phyloP scores from a whole-genome alignment of 2,797 vertebrate species.

The Otolemur crassicaudatus region DNA sequence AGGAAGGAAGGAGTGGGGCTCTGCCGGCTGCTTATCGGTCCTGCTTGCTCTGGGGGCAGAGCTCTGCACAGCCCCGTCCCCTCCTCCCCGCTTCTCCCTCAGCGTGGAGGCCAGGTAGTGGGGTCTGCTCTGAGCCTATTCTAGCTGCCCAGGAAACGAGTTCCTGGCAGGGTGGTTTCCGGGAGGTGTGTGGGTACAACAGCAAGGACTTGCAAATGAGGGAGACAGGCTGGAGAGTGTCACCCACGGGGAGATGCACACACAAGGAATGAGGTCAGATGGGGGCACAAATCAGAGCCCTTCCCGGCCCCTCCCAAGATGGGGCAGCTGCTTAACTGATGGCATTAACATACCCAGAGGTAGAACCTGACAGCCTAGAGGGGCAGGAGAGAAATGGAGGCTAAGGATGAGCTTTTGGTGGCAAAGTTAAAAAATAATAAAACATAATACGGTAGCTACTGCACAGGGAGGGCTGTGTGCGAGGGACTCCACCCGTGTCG shows the following conservation, averaged over 20 bases:
- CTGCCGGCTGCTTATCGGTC: neutral
- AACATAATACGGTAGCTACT: accelerated
- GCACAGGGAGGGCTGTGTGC: neutral
- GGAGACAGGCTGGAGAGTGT: neutral
- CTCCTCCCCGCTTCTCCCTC: neutral
- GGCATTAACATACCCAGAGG: neutral
- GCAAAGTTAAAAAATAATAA: neutral
- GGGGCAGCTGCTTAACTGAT: neutral
- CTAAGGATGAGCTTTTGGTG: neutral
- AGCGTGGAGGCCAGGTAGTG: neutral
- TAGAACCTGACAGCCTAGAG: neutral
- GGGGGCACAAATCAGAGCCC: neutral
- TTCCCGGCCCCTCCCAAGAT: neutral
- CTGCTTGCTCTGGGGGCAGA: neutral
- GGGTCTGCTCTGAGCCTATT: neutral
- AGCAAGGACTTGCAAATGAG: neutral
- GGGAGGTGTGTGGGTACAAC: neutral
- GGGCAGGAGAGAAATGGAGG: neutral
- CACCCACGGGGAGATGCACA: accelerated
- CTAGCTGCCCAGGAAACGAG: neutral
- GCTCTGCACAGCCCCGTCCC: accelerated
- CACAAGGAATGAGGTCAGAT: accelerated
- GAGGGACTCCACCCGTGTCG: neutral
- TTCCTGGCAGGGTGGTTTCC: neutral
- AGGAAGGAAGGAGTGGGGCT: neutral